Evolutionary conservation across 2,113 vertebrate species (phyloP).

Genomic region (Oreochromis niloticus): DNA sequence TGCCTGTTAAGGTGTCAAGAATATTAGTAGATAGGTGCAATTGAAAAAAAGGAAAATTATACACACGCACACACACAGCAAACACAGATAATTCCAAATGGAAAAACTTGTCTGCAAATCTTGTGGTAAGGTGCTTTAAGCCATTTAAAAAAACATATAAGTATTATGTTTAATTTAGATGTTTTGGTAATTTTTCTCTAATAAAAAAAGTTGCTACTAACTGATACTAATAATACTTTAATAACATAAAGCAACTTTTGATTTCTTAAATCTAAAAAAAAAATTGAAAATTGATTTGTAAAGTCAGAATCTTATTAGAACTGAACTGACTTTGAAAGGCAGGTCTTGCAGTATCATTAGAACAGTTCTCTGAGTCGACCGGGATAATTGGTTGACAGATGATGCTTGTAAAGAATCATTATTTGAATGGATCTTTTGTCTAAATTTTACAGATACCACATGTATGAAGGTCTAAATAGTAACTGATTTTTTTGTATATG

Average conservation of each 20-base stretch:
- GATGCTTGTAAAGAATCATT: not conserved
- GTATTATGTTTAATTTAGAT: not conserved
- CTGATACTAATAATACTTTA: not conserved
- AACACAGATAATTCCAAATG: not conserved
- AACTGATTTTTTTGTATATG: not conserved
- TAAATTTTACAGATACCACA: not conserved
- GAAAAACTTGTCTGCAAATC: not conserved
- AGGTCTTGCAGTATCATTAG: not conserved
- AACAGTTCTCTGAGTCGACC: not conserved
- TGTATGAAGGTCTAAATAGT: not conserved
- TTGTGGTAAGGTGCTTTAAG: not conserved
- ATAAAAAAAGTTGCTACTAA: not conserved
- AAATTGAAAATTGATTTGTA: not conserved
- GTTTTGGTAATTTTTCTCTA: not conserved
- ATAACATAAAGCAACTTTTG: not conserved
- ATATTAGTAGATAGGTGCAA: not conserved
- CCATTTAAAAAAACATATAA: not conserved
- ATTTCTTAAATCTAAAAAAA: not conserved
- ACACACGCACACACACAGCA: not conserved
- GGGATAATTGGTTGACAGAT: not conserved
- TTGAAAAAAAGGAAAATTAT: not conserved
- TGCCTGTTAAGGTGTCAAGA: constrained; percentile 31
- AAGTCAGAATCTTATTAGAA: not conserved
- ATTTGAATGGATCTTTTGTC: not conserved
- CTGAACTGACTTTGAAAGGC: not conserved